Percentiles rank a stretch among this genome's conserved stretches.
Conservation (phyloP, 2,888 invertebrate species). For the Aphodius granarius region DNA sequence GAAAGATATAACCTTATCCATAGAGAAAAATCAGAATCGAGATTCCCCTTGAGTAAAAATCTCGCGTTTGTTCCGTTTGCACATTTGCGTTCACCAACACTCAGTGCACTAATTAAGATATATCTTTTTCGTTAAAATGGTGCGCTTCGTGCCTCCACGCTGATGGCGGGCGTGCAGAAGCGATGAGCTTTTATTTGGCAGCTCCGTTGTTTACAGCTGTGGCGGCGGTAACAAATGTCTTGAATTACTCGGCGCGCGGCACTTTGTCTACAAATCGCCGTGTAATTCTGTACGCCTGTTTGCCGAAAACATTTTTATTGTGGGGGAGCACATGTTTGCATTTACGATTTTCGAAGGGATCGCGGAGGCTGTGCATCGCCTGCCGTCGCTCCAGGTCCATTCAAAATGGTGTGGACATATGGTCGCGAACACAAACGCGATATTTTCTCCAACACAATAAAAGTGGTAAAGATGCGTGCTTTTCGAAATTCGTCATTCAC, state of each 20-base stretch:
- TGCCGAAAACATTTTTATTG: conserved; percentile 7
- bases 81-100: not conserved
- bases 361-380: not conserved
- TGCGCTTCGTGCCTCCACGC: not conserved
- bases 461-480: too few relatives aligned
- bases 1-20: too few relatives aligned
- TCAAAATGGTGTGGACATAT: too few relatives aligned
- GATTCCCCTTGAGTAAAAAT: not conserved
- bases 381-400: too few relatives aligned
- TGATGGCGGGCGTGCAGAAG: not conserved
- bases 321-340: not conserved
- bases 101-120: not conserved
- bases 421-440: too few relatives aligned
- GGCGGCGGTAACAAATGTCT: conserved; percentile 12
- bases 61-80: not conserved
- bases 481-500: too few relatives aligned
- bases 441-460: too few relatives aligned
- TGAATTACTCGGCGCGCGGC: conserved; percentile 6
- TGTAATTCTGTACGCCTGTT: conserved; percentile 6
- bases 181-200: conserved; percentile 5
- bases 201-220: conserved; percentile 7
- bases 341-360: conserved; percentile 6
- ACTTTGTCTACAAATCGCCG: conserved; percentile 8
- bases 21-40: not conserved
- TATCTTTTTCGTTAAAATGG: conserved; percentile 7